Evolutionary conservation across 2,113 vertebrate genomes (phyloP), one percentile per base, ranked within the genome.

Genomic region (Amblyopsis rosae): DNA sequence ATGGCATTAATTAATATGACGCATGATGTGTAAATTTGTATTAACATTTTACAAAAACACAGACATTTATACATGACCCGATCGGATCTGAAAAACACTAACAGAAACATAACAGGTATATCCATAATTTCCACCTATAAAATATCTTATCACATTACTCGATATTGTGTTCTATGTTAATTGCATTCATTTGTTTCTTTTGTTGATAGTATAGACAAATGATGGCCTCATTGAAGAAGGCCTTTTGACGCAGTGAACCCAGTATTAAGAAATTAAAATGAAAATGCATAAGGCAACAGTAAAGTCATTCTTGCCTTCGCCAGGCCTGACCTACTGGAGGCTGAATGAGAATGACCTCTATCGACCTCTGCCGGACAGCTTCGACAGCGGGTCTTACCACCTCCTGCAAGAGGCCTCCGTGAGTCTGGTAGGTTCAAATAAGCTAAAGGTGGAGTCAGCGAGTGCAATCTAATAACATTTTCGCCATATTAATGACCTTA

Each of bases 291-390:
- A 26, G 2, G 26, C 26, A 26, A 26, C 26, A 26, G 26, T 26
- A 26, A 26, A 26, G 26, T 41, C 1, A 0, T 53, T 19, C 3
- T 32, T 12, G 4, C 75, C 3, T 45, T 9, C 73, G 15, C 17
- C 16, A 99, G 97, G 96, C 26, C 88, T 97, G 67, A 95, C 94
- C 0, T 96, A 96, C 50, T 98, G 98, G 98, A 95, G 92, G 45
- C 80, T 94, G 80, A 94, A 96, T 50, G 96, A 97, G 75, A 93
- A 84, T 57, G 95, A 98, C 35, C 84, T 93, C 65, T 95, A 95
- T 62, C 90, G 72, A 49, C 89, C 93, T 12, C 91, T 97, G 71
- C 97, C 96, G 12, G 92, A 93, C 79, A 93, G 91, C 70, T 87
- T 94, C 12, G 92, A 93, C 85, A 93, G 78, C 6, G 86, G 86